Percentiles rank a stretch among this genome's conserved stretches.
phyloP scores from a whole-genome alignment of 2,797 vertebrate genomes.

The Menidia menidia region DNA sequence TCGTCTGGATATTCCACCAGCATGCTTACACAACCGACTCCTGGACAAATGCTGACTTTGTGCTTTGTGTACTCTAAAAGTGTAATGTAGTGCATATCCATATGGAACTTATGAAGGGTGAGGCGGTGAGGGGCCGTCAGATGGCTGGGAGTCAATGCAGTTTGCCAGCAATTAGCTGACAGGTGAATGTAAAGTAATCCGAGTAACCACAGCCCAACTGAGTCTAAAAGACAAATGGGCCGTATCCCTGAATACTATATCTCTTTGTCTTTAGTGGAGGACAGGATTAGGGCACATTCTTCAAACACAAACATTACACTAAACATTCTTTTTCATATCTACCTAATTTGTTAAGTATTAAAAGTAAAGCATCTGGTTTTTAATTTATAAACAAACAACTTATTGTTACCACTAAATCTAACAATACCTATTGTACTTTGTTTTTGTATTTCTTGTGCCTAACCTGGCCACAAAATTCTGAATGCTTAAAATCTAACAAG shows the following conservation, averaged over 20 bases:
- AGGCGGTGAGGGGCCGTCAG: background rate
- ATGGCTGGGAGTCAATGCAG: background rate
- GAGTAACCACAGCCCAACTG: background rate
- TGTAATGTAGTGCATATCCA: slow-evolving; percentile 10
- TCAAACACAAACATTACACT: background rate
- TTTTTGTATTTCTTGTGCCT: too few relatives aligned
- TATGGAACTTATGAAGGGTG: slow-evolving; percentile 3
- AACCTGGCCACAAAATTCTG: too few relatives aligned
- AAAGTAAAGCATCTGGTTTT: background rate
- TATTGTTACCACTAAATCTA: too few relatives aligned
- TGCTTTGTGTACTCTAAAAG: slow-evolving; percentile 12
- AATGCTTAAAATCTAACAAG: background rate
- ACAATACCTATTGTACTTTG: too few relatives aligned
- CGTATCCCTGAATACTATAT: background rate
- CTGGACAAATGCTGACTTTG: slow-evolving; percentile 23
- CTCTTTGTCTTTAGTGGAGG: background rate
- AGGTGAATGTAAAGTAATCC: background rate
- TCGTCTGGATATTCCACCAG: slow-evolving; percentile 35
- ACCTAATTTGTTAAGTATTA: too few relatives aligned
- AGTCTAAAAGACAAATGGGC: background rate
- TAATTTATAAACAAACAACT: too few relatives aligned
- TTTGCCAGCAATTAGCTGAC: slow-evolving; percentile 5
- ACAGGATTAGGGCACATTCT: background rate
- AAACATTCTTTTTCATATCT: background rate
- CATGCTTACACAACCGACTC: slow-evolving; percentile 13